phyloP scores from a whole-genome alignment of 2,888 invertebrate species.

The Apotomis capreana region DNA sequence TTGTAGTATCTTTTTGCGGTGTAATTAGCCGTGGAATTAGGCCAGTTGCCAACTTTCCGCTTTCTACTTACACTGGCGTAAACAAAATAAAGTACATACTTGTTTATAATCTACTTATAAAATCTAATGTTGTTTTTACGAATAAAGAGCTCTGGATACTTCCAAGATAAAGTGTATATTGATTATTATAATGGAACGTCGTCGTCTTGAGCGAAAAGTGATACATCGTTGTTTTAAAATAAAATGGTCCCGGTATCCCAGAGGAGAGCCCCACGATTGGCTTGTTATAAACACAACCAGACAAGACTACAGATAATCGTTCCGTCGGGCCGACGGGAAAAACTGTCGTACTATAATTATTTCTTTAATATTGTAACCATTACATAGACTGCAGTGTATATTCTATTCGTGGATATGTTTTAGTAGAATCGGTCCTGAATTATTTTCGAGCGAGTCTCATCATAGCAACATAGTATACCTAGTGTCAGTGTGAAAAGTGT shows the following conservation, averaged over 20 bases:
- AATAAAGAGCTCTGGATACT: neutral
- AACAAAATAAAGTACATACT: neutral
- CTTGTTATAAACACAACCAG: slow-evolving; percentile 2
- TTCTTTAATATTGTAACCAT: too few species aligned
- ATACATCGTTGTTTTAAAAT: slow-evolving; percentile 38
- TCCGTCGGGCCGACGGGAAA: neutral
- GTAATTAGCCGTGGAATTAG: slow-evolving; percentile 3
- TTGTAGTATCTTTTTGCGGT: neutral
- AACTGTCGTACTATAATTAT: neutral
- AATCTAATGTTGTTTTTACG: neutral
- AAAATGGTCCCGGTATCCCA: slow-evolving; percentile 13
- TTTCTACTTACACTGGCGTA: neutral
- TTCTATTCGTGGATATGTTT: too few species aligned
- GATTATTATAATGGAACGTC: slow-evolving; percentile 26
- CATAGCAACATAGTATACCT: too few species aligned
- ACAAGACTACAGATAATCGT: neutral
- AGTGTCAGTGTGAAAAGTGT: too few species aligned
- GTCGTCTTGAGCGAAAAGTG: slow-evolving; percentile 32
- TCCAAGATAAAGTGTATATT: neutral
- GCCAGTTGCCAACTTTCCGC: neutral
- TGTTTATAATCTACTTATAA: neutral
- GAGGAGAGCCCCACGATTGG: neutral
- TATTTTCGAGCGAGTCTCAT: too few species aligned
- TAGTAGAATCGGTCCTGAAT: too few species aligned
- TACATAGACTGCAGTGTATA: too few species aligned